These are phyloP conservation scores for roundworm (Caenorhabditis elegans) DNA, from an alignment of 1,140 invertebrate genomes.

Conservation along the genomic window DNA sequence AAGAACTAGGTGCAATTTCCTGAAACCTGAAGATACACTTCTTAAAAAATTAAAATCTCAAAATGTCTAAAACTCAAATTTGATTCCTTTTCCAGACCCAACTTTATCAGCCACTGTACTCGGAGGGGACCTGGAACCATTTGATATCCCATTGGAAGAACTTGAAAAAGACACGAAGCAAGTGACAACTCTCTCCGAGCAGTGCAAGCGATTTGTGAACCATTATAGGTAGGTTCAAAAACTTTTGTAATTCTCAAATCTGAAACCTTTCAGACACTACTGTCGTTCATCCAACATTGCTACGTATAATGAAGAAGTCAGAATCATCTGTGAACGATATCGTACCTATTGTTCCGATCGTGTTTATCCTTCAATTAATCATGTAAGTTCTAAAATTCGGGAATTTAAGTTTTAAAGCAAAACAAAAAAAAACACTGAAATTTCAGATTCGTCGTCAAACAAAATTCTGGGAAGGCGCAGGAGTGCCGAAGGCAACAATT, in stretches of 20 bases:
- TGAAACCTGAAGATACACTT: too few species aligned
- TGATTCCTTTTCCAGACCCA: neutral
- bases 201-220: constrained; percentile 50
- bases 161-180: constrained; percentile 53
- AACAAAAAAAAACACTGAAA: neutral
- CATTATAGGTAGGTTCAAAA: constrained; percentile 44
- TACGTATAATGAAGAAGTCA: constrained; percentile 51
- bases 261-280: constrained; percentile 36
- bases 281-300: constrained; percentile 50
- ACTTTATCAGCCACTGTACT: neutral
- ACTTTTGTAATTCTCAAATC: constrained; percentile 5
- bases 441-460: constrained; percentile 53
- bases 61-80: too few species aligned
- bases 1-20: too few species aligned
- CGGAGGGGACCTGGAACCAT: constrained; percentile 44
- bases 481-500: constrained; percentile 44
- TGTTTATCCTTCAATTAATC: constrained; percentile 50
- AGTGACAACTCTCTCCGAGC: constrained; percentile 51
- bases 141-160: constrained; percentile 53
- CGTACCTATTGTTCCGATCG: constrained; percentile 49
- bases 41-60: too few species aligned
- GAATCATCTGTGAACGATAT: constrained; percentile 53
- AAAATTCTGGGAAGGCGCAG: constrained; percentile 46
- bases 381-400: constrained; percentile 49
- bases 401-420: neutral